These are phyloP conservation scores for Lasioglossum morio DNA, from an alignment of 2,888 invertebrate species.

Conservation along the genomic window DNA sequence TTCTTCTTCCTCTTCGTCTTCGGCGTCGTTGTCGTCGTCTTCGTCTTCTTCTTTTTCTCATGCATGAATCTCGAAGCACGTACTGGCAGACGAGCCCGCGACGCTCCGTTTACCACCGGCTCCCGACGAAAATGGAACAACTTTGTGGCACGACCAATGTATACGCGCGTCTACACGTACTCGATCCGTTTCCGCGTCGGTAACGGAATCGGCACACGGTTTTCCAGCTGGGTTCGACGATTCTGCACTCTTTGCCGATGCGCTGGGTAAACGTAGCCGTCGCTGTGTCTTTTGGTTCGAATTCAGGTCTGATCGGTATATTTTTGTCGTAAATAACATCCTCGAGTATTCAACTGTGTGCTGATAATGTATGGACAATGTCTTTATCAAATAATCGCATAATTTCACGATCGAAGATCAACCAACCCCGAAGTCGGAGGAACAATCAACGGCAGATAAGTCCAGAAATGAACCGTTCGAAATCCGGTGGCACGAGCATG, in stretches of 20 bases:
- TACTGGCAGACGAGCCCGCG: slow-evolving; percentile 8
- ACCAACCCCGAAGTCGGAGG: neutral
- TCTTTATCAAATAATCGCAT: neutral
- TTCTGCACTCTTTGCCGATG: neutral
- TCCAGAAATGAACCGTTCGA: neutral
- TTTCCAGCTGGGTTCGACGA: neutral
- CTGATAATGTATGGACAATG: neutral
- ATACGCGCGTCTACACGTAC: neutral
- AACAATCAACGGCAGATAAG: neutral
- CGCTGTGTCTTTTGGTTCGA: neutral
- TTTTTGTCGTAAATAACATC: neutral
- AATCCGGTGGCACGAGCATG: neutral
- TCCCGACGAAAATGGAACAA: slow-evolving; percentile 7
- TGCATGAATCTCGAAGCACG: slow-evolving; percentile 9
- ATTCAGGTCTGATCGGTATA: neutral
- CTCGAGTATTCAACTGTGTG: neutral
- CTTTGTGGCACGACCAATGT: neutral
- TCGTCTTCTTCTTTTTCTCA: slow-evolving; percentile 10
- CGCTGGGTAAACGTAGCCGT: neutral
- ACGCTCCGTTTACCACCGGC: neutral
- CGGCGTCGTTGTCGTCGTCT: neutral
- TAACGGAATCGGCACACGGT: slow-evolving; percentile 7
- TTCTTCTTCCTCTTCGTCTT: neutral
- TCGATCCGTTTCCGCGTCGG: slow-evolving; percentile 10
- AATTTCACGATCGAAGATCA: neutral